Evolutionary conservation across 2,113 vertebrate genomes (phyloP), one percentile per base, ranked within the genome.

Genomic region (Vombatus ursinus): DNA sequence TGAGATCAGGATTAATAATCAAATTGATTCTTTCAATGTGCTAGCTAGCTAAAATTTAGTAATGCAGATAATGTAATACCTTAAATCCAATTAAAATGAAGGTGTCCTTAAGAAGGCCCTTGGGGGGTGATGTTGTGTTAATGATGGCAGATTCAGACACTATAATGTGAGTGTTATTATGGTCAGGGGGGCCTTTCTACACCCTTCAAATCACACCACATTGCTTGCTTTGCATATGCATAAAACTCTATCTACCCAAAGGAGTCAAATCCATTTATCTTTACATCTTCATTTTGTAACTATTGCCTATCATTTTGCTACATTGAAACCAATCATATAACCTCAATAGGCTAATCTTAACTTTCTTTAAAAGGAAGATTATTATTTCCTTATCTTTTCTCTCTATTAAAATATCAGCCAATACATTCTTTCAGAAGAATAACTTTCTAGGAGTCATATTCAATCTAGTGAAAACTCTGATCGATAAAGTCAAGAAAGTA

Each of bases 361-460:
- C 37, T 54, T 95, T 68, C 51, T 94, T 53, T 96, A 91, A 61
- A 95, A 54, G n/a, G 3, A 47, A 94, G n/a, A 68, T 16, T 57
- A 51, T 25, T 90, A 84, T 91, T 89, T 96, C 0, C 11, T 52
- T 95, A 54, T 95, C 24, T 77, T 3, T 77, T 2, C 6, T 95
- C 31, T 52, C 24, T 90, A 89, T 1, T 22, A 8, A 92, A 5
- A 53, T 93, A 50, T 94, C 92, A 90, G 50, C 91, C 93, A 90
- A 52, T 52, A 93, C 11, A 52, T 92, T 28, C 51, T 77, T 93
- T 96, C 31, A 68, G 61, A 68, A 68, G 61, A 68, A 68, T 37
- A 68, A 37, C 61, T 68, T 68, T 68, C 31, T 37, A 37, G 6
- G 12, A 68, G 26, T 61, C 10, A 31, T 68, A 68, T 37, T 16